Evolutionary conservation across 2,888 invertebrate species (phyloP), one percentile per base, ranked within the genome.

Genomic region (Saturnia pavonia): DNA sequence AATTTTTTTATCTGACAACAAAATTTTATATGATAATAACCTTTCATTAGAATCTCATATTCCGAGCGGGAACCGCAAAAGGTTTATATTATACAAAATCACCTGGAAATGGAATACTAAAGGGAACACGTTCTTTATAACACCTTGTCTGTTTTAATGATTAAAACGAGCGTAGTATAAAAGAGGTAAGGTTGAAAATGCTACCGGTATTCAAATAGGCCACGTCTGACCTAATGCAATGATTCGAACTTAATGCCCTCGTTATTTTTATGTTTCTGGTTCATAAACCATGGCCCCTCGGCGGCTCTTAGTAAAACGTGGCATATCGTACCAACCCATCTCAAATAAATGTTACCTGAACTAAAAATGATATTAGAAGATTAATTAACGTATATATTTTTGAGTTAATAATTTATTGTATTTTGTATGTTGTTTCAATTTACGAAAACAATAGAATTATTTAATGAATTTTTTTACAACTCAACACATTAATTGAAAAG

Each of bases 201-300:
- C 51, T 42, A 40, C 12, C 40, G 22, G 25, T 65, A 66, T 51
- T 54, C 51, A 70, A 70, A 70, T 51, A 9, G 22, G 34, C 34
- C 25, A 60, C 60, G 75, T 72, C 75, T 77, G 78, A 76, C 75
- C 74, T 75, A 68, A 75, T 76, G 78, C 78, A 79, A 77, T 79
- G 80, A 80, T 77, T 77, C 73, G 76, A 70, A 74, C 72, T 76
- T 76, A 78, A 79, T 75, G 71, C 71, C 70, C 74, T 76, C 78
- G 77, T 80, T 80, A 79, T 77, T 77, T 79, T 78, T 80, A 78
- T 78, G 78, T 77, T 77, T 77, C 77, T 77, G 78, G 75, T 76
- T 77, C 79, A 76, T 79, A 79, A 79, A 79, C 76, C 76, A 80
- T 77, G 75, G 70, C 78, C 78, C 74, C 74, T 77, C 72, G 70